Evolutionary conservation across 2,113 vertebrate species (phyloP).

Genomic region (Phalacrocorax pelagicus): DNA sequence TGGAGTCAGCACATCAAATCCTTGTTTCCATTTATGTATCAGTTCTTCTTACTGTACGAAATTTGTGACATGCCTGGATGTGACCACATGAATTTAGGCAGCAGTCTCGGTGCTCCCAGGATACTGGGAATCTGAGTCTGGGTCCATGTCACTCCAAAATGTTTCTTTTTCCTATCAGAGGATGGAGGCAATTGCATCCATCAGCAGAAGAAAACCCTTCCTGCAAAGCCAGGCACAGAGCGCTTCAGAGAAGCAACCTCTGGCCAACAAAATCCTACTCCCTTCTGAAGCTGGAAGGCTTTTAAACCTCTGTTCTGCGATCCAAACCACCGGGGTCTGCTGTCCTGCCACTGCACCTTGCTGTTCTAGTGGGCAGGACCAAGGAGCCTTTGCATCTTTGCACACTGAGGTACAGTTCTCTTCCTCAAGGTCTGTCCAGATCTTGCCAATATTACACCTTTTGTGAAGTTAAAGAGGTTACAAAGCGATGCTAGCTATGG

Average conservation of each 20-base stretch:
- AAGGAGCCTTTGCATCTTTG: not conserved
- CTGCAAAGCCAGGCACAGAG: not conserved
- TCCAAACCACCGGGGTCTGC: not conserved
- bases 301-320: not conserved
- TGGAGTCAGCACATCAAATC: not conserved
- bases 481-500: fast-evolving
- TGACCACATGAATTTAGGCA: not conserved
- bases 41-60: not conserved
- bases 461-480: not conserved
- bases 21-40: not conserved
- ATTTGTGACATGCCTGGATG: not conserved
- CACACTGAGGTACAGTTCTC: fast-evolving
- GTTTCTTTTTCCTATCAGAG: not conserved
- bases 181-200: not conserved
- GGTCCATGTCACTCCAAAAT: not conserved
- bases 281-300: not conserved
- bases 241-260: not conserved
- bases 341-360: fast-evolving
- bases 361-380: not conserved
- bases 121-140: not conserved
- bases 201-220: not conserved
- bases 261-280: not conserved
- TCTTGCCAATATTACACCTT: not conserved
- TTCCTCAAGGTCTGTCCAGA: not conserved
- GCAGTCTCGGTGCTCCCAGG: not conserved